Conservation (phyloP, 2,797 vertebrate species). For the Microhierax caerulescens region DNA sequence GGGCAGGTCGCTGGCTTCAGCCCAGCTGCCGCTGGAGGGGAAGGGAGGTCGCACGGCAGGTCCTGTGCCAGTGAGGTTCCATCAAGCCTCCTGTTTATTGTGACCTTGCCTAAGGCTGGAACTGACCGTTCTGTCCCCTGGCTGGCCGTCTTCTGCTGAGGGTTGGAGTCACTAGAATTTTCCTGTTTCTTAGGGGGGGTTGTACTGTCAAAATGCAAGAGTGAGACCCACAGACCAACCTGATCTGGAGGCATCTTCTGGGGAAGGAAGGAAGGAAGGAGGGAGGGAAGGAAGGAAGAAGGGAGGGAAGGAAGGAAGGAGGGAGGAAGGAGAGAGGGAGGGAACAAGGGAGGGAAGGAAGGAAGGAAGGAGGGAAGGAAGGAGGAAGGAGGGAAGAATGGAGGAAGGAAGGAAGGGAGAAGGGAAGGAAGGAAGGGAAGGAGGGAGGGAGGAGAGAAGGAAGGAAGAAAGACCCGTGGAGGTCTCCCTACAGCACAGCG, state of each 20-base stretch:
- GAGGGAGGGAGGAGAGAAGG: no score
- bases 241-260: neutral
- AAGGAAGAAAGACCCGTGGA: no score
- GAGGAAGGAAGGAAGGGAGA: neutral
- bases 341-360: no score
- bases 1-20: neutral
- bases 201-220: neutral
- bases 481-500: neutral
- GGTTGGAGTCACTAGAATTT: neutral
- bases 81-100: neutral
- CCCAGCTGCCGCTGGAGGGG: neutral
- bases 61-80: neutral
- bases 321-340: no score
- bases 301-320: neutral
- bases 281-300: rapidly evolving
- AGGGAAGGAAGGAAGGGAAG: no score
- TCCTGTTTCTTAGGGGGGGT: neutral
- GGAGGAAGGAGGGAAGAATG: no score
- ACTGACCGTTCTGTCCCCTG: neutral
- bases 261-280: neutral
- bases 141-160: neutral
- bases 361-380: no score
- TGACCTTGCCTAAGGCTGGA: neutral
- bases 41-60: neutral
- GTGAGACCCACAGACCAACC: neutral